Evolutionary conservation across 2,888 invertebrate species (phyloP).

Genomic region (Neoitamus cyanurus): DNA sequence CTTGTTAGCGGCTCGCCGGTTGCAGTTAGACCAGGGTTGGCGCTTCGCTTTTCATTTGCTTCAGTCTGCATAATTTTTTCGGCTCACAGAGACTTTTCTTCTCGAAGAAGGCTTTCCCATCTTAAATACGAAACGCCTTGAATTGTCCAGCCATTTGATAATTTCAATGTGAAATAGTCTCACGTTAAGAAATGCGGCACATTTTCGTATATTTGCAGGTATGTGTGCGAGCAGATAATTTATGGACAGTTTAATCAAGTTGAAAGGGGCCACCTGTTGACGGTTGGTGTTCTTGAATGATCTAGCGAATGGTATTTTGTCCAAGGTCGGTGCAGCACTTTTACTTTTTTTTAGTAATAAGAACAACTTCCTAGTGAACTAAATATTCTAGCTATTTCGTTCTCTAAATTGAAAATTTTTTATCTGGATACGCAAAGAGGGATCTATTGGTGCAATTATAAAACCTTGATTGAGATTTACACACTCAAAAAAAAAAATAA

Average conservation of each 20-base stretch:
- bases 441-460: too few species aligned
- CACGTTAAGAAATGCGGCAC: background rate
- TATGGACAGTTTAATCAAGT: background rate
- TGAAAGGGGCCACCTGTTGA: background rate
- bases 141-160: background rate
- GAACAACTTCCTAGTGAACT: too few species aligned
- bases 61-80: background rate
- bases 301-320: background rate
- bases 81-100: background rate
- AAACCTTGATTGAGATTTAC: too few species aligned
- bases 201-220: background rate
- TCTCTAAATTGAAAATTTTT: too few species aligned
- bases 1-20: background rate
- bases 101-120: background rate
- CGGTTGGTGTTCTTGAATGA: background rate
- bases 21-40: too few species aligned
- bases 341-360: background rate
- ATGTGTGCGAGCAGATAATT: background rate
- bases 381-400: too few species aligned
- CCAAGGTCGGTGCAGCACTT: background rate
- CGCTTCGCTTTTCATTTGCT: background rate
- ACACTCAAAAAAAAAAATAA: too few species aligned
- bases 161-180: background rate
- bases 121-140: background rate
- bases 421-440: too few species aligned